Evolutionary conservation across 2,113 vertebrate genomes (phyloP), one percentile per base, ranked within the genome.

Genomic region (Neoarius graeffei): DNA sequence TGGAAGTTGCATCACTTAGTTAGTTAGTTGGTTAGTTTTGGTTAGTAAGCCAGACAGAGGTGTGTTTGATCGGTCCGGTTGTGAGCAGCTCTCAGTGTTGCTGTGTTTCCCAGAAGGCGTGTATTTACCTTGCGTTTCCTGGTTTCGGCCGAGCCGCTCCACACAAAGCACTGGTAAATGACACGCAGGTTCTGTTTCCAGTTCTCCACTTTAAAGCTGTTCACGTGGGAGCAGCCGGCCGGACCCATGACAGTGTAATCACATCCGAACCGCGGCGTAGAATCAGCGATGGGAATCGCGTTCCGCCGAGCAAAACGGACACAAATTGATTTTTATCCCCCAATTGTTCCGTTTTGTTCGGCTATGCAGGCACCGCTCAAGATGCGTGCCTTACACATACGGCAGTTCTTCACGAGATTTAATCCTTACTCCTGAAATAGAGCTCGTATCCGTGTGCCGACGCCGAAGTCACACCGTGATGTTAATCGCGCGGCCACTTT

Each of bases 131-230:
- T 99, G 92, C 97, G 96, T 95, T 97, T 98, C 94, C 97, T 97
- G 94, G 97, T 97, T 95, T 99, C 98, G 11, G 96, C 96, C 64
- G 97, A 97, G 80, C 97, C 97, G 92, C 96, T 97, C 98, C 98
- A 99, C 90, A 99, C 97, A 95, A 99, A 99, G 93, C 97, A 98
- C 94, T 98, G 98, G 95, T 99, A 99, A 90, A 99, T 98, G 69
- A 97, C 96, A 88, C 97, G 95, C 93, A 99, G 97, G 95, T 98
- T 98, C 96, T 98, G 98, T 95, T 97, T 98, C 98, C 98, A 99
- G 95, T 98, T 98, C 93, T 99, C 98, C 97, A 98, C 98, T 95
- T 99, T 99, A 95, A 97, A 99, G 94, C 96, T 93, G 95, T 95
- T 96, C 95, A 99, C 96, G 95, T 99, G 98, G 92, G 97, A 96